Conservation (phyloP, 2,113 vertebrate species). For the Lampris megalopsis region DNA sequence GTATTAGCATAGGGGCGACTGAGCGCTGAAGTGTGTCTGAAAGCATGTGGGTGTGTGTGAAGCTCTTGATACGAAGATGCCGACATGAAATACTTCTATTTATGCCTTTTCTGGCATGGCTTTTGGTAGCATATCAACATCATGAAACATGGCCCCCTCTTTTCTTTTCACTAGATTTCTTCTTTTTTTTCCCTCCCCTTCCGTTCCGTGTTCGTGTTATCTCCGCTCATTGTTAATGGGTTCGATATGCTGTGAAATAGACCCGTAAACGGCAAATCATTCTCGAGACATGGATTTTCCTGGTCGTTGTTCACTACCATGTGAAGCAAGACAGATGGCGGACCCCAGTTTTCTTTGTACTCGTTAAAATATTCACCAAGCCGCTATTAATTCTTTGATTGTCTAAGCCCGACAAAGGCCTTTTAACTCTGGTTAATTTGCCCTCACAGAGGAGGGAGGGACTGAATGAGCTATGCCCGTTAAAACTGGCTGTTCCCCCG, state of each 20-base stretch:
- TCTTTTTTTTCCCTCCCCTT: slow-evolving; percentile 21
- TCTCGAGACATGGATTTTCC: slow-evolving; percentile 54
- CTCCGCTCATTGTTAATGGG: slow-evolving; percentile 26
- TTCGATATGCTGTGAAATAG: slow-evolving; percentile 40
- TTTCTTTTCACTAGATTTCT: not conserved
- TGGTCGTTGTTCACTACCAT: slow-evolving; percentile 50
- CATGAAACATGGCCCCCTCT: slow-evolving; percentile 29
- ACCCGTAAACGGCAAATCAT: slow-evolving; percentile 15
- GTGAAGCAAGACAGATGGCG: slow-evolving; percentile 69
- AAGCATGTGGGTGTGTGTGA: slow-evolving; percentile 10
- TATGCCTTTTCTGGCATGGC: slow-evolving; percentile 18
- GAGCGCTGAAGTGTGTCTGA: slow-evolving; percentile 17
- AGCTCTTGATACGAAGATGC: slow-evolving; percentile 25
- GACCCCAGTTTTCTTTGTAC: slow-evolving; percentile 62
- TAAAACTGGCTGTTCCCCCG: slow-evolving; percentile 55
- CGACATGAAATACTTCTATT: slow-evolving; percentile 21
- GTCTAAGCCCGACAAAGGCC: slow-evolving; percentile 61
- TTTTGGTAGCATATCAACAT: slow-evolving; percentile 45
- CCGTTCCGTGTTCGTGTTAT: slow-evolving; percentile 2
- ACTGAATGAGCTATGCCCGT: slow-evolving; percentile 65
- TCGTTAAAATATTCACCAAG: slow-evolving; percentile 71
- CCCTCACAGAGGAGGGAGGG: slow-evolving; percentile 62
- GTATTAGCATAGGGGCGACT: slow-evolving; percentile 31
- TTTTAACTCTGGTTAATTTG: slow-evolving; percentile 75
- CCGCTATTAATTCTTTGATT: slow-evolving; percentile 71